These are phyloP conservation scores for Lasioglossum lativentre DNA, from an alignment of 2,888 invertebrate species.

Conservation along the genomic window DNA sequence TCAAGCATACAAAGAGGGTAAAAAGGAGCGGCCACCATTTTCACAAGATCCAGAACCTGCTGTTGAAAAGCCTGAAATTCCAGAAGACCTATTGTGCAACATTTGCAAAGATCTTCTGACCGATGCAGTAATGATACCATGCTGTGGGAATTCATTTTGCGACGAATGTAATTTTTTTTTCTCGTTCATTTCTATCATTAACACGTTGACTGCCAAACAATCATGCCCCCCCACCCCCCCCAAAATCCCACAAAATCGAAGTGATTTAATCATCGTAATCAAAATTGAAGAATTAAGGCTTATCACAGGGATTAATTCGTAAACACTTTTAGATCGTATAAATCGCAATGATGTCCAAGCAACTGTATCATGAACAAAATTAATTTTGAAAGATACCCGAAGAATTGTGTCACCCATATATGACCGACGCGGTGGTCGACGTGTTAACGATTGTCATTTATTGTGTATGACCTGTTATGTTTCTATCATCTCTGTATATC, in stretches of 20 bases:
- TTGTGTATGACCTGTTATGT: slow-evolving; percentile 1
- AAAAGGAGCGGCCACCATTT: slow-evolving; percentile 89
- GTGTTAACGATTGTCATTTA: slow-evolving; percentile 13
- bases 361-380: not conserved
- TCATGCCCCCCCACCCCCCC: too few relatives aligned
- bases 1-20: slow-evolving; percentile 92
- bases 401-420: not conserved
- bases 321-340: not conserved
- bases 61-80: slow-evolving; percentile 89
- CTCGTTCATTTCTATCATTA: slow-evolving; percentile 36
- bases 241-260: not conserved
- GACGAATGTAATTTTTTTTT: slow-evolving; percentile 93
- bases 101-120: slow-evolving; percentile 96
- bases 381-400: not conserved
- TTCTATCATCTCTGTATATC: slow-evolving; percentile 35
- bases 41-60: slow-evolving; percentile 86
- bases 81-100: slow-evolving; percentile 96
- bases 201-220: not conserved
- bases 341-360: not conserved
- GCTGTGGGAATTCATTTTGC: slow-evolving; percentile 99
- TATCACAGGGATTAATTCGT: not conserved
- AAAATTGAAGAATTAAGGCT: not conserved
- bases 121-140: slow-evolving; percentile 99
- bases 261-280: not conserved
- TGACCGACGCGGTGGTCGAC: not conserved